These are phyloP conservation scores for Pterocles orientalis DNA, from an alignment of 2,113 vertebrate genomes.

Conservation along the genomic window DNA sequence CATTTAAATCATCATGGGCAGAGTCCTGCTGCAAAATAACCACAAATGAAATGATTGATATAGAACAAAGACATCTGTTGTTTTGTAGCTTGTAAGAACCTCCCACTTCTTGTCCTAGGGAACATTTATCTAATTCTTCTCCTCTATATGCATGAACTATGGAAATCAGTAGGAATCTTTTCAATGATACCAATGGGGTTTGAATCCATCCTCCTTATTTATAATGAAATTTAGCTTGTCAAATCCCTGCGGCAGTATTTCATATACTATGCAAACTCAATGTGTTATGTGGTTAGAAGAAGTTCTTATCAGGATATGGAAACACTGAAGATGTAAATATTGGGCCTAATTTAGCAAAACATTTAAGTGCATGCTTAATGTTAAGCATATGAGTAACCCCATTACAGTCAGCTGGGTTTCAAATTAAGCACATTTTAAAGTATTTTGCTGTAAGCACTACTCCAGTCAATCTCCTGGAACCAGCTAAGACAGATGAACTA, in stretches of 20 bases:
- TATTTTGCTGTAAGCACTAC: not conserved
- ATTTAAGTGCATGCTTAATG: not conserved
- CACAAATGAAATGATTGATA: not conserved
- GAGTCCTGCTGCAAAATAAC: not conserved
- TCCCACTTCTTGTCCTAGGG: not conserved
- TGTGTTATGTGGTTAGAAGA: not conserved
- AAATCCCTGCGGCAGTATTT: not conserved
- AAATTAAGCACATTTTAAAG: not conserved
- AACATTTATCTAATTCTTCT: not conserved
- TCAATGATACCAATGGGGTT: not conserved
- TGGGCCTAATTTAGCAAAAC: not conserved
- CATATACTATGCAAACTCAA: not conserved
- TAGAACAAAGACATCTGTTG: not conserved
- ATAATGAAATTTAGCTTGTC: not conserved
- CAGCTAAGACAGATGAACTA: not conserved
- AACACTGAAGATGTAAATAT: not conserved
- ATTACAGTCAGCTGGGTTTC: not conserved
- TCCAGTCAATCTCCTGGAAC: not conserved
- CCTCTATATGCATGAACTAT: not conserved
- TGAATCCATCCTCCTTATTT: slow-evolving; percentile 19
- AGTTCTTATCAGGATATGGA: not conserved
- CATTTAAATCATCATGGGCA: not conserved
- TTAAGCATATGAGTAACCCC: not conserved
- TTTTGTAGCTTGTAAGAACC: not conserved
- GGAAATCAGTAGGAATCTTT: not conserved